These are phyloP conservation scores for Drosophila birchii DNA, from an alignment of 2,888 invertebrate genomes.

Conservation along the genomic window DNA sequence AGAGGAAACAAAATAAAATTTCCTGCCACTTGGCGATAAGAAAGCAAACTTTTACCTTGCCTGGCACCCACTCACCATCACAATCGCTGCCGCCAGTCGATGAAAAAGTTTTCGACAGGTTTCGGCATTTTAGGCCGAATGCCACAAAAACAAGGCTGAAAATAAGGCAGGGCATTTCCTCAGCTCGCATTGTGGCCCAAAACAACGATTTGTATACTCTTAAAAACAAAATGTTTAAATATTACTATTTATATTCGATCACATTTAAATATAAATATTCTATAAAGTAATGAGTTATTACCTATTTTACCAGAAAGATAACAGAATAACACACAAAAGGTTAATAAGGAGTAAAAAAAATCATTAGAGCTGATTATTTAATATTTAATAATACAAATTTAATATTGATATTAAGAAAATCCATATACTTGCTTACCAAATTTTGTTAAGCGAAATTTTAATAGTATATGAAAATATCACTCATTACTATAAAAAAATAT, in stretches of 20 bases:
- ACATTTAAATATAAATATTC: background rate
- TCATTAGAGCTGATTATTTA: no score
- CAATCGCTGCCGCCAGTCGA: conserved; percentile 49
- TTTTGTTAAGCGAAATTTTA: no score
- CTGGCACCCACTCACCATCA: conserved; percentile 19
- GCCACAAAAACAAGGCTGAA: conserved; percentile 49
- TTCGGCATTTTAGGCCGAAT: conserved; percentile 70
- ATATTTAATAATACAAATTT: no score
- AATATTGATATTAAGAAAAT: no score
- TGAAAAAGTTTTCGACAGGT: conserved; percentile 73
- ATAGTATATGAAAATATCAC: no score
- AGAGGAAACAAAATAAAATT: conserved; percentile 39
- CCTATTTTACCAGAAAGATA: no score
- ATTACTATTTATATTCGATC: conserved; percentile 2
- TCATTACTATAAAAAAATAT: no score
- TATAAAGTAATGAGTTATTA: background rate
- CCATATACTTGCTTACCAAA: no score
- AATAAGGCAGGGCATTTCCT: background rate
- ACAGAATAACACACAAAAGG: no score
- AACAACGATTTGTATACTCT: conserved; percentile 15
- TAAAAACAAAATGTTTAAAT: background rate
- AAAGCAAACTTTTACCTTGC: conserved; percentile 29
- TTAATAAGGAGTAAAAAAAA: no score
- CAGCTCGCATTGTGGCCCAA: background rate
- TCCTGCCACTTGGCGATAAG: conserved; percentile 40